These are phyloP conservation scores for Drosophila tanythrix DNA, from an alignment of 2,888 invertebrate species.

Conservation along the genomic window DNA sequence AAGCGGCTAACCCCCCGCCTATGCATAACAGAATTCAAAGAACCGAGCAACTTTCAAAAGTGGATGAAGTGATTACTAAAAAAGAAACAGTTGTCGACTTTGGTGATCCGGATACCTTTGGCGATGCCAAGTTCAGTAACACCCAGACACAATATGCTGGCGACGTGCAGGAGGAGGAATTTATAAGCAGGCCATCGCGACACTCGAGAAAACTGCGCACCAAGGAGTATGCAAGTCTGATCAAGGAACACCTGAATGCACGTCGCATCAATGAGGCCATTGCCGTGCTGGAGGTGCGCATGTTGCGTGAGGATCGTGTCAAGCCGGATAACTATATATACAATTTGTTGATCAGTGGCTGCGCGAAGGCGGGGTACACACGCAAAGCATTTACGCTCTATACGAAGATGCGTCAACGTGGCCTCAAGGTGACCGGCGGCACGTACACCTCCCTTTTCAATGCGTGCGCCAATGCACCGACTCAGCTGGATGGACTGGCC, in stretches of 20 bases:
- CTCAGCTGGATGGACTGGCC: conserved; percentile 88
- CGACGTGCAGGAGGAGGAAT: conserved; percentile 88
- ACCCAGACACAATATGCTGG: conserved; percentile 84
- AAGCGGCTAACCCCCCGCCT: neutral
- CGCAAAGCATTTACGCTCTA: conserved; percentile 94
- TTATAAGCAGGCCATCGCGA: conserved; percentile 86
- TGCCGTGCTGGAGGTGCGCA: conserved; percentile 90
- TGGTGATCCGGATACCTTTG: conserved; percentile 78
- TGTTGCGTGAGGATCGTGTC: conserved; percentile 91
- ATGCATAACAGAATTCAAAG: conserved; percentile 7
- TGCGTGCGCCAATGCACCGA: conserved; percentile 93
- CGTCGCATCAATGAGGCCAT: conserved; percentile 91
- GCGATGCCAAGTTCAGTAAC: conserved; percentile 47
- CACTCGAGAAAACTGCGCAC: conserved; percentile 86
- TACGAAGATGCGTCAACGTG: conserved; percentile 92
- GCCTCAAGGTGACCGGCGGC: conserved; percentile 88
- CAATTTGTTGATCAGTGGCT: conserved; percentile 92
- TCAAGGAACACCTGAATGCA: conserved; percentile 88
- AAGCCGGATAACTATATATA: conserved; percentile 92
- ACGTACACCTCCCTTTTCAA: conserved; percentile 95
- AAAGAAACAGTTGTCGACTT: conserved; percentile 23
- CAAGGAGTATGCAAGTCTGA: conserved; percentile 89
- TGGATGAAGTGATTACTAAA: neutral
- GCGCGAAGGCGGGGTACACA: conserved; percentile 93
- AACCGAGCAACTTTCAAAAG: neutral